Evolutionary conservation across 2,888 invertebrate genomes (phyloP).

Genomic region (Hesperia comma): DNA sequence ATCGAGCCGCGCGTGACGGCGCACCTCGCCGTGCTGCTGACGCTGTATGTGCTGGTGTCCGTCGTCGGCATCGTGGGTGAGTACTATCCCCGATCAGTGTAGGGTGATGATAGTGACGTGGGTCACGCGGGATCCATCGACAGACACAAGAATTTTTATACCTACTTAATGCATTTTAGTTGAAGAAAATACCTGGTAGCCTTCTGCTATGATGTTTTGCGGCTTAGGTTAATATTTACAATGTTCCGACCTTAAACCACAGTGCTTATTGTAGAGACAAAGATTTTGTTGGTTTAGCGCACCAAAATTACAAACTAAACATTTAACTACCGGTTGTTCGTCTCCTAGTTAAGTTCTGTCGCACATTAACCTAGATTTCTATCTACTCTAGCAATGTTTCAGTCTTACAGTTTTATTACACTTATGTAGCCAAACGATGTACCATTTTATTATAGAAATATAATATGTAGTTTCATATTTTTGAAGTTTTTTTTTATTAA

Average conservation of each 20-base stretch:
- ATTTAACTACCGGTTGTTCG: conserved; percentile 23
- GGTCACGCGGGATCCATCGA: no score
- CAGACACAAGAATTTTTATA: no score
- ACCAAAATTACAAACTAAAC: conserved; percentile 14
- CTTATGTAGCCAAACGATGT: background rate
- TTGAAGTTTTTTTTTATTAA: no score
- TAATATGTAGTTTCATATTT: no score
- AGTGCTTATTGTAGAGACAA: no score
- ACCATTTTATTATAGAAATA: no score
- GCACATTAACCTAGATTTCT: conserved; percentile 32
- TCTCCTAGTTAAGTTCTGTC: conserved; percentile 19
- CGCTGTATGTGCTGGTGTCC: conserved; percentile 76
- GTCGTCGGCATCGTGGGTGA: conserved; percentile 75
- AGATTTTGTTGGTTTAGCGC: no score
- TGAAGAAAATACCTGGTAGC: no score
- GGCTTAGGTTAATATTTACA: no score
- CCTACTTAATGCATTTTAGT: no score
- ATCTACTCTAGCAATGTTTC: background rate
- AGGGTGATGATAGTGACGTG: conserved; percentile 68
- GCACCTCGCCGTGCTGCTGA: conserved; percentile 66
- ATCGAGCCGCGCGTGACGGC: conserved; percentile 58
- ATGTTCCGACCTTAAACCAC: no score
- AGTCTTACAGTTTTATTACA: background rate
- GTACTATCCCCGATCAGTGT: conserved; percentile 61
- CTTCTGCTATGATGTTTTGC: no score